Percentiles rank a stretch among this genome's conserved stretches.
These are phyloP conservation scores for Danio rerio DNA, from an alignment of 2,113 vertebrate genomes.

Conservation along the genomic window GRCz12tu NC_133182.1:29908001-29908500, in stretches of 20 bases:
- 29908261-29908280: not conserved
- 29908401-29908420: constrained; percentile 92
- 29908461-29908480: constrained; percentile 78
- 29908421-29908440: constrained; percentile 96
- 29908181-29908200: constrained; percentile 95
- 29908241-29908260: not conserved
- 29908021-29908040: not conserved
- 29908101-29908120: constrained; percentile 90
- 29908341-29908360: constrained; percentile 90
- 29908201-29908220: constrained; percentile 97
- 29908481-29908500: not conserved
- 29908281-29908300: not conserved
- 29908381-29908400: constrained; percentile 97
- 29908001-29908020: not conserved
- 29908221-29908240: constrained; percentile 92
- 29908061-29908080: constrained; percentile 94
- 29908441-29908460: constrained; percentile 92
- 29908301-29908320: constrained; percentile 71
- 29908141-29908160: constrained; percentile 96
- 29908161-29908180: constrained; percentile 94
- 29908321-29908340: constrained; percentile 94
- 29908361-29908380: constrained; percentile 97
- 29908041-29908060: not conserved
- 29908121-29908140: constrained; percentile 91
- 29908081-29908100: constrained; percentile 92